These are phyloP conservation scores for Galemys pyrenaicus DNA, from an alignment of 2,113 vertebrate genomes.

Conservation along the genomic window DNA sequence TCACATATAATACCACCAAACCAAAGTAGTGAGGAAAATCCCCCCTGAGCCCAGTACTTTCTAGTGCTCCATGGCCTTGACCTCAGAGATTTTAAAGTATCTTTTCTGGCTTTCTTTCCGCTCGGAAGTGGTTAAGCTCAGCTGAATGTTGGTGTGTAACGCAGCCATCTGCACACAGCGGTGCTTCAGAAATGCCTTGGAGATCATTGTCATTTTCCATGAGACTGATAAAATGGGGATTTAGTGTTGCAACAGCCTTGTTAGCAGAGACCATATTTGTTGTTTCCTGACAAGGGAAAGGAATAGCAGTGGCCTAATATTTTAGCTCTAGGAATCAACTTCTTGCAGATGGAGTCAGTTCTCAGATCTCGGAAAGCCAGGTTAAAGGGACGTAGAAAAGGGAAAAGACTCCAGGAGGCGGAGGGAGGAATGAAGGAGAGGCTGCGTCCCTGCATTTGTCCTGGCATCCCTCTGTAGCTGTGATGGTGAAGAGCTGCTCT, in stretches of 20 bases:
- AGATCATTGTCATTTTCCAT: not conserved
- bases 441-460: not conserved
- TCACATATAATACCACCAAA: not conserved
- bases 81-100: slow-evolving; percentile 35
- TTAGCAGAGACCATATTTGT: not conserved
- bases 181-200: not conserved
- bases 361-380: not conserved
- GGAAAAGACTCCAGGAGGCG: not conserved
- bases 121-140: not conserved
- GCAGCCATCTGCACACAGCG: not conserved
- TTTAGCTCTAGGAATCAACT: not conserved
- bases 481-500: not conserved
- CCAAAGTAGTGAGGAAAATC: not conserved
- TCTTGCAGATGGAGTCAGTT: not conserved
- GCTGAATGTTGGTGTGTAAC: not conserved
- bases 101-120: slow-evolving; percentile 35
- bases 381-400: not conserved
- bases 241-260: not conserved
- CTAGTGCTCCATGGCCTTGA: not conserved
- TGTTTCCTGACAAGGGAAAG: not conserved
- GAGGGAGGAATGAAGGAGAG: not conserved
- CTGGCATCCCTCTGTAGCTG: not conserved
- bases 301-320: not conserved
- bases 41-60: not conserved
- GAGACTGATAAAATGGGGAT: not conserved